Base-by-base conservation (phyloP, 2,113 vertebrate species). In the Lanius ludovicianus region DNA sequence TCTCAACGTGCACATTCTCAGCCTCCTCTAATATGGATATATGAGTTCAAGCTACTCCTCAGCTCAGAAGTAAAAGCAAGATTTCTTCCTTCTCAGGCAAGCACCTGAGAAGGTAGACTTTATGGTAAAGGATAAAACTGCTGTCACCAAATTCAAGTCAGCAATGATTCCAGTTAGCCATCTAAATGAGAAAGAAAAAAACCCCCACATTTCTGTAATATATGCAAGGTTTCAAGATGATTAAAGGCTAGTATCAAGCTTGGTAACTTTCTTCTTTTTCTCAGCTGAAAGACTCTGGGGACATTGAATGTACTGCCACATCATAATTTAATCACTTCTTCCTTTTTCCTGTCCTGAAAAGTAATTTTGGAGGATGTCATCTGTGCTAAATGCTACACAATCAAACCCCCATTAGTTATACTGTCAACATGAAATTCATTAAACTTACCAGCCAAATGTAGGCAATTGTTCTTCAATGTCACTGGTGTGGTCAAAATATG, bases 321-420 rank as follows among this genome's bases (percentile, higher is more conserved):
- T 77, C 39, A 59, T 52, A 67, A 88, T 90, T 92, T 39, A 92
- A 90, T 70, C 39, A 31, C 7, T 85, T 44, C 28, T 94, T 81
- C 47, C 21, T 70, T 77, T 77, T 93, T 85, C 44, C 25, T 74
- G 90, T 84, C 60, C 30, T 85, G 59, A 60, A 74, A 83, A 96
- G 33, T 68, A 39, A 70, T 84, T 78, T 90, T 82, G 31, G 44
- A 71, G 68, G 35, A 41, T 84, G 35, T 92, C 67, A 60, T 86
- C 67, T 63, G 7, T 37, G 33, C 21, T 93, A 71, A 92, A 93
- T 17, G 30, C 20, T 63, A 76, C 64, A 81, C 80, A 86, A n/a
- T 95, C 60, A 92, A 95, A 97, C 77, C 63, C 30, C 47, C 56
- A 75, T 89, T 95, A 93, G 50, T 92, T 77, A 44, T 42, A 78